These are phyloP conservation scores for Chrysocyon brachyurus DNA, from an alignment of 2,797 vertebrate genomes.

Conservation along the genomic window DNA sequence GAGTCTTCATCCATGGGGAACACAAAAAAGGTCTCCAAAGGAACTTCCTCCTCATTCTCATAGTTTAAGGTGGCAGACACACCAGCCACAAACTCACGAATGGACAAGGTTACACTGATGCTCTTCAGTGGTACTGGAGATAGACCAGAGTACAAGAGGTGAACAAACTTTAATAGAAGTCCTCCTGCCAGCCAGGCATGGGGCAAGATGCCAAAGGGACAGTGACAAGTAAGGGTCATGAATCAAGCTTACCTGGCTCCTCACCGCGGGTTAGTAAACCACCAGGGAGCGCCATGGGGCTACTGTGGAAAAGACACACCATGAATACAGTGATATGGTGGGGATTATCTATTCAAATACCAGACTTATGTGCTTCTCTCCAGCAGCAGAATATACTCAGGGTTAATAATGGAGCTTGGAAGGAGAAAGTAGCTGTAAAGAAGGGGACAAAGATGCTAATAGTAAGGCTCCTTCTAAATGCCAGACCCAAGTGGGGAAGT, in stretches of 20 bases:
- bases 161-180: background rate
- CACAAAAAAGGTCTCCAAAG: slow-evolving; percentile 91
- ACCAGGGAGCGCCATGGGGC: slow-evolving; percentile 17
- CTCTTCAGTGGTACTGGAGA: slow-evolving; percentile 91
- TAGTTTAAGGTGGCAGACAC: slow-evolving; percentile 91
- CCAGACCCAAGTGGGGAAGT: background rate
- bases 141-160: background rate
- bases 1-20: slow-evolving; percentile 93
- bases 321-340: background rate
- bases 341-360: background rate
- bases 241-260: slow-evolving; percentile 71
- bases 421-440: background rate
- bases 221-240: background rate
- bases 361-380: background rate
- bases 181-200: background rate
- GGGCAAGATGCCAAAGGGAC: too few relatives aligned
- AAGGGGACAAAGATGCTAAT: background rate
- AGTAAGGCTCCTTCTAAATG: background rate
- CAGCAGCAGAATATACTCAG: background rate
- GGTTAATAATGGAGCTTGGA: background rate
- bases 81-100: slow-evolving; percentile 91
- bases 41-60: slow-evolving; percentile 89
- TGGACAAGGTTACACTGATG: slow-evolving; percentile 89
- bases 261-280: slow-evolving; percentile 67
- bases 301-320: slow-evolving; percentile 46